Conservation (phyloP, 2,113 vertebrate genomes). For the Charina bottae region DNA sequence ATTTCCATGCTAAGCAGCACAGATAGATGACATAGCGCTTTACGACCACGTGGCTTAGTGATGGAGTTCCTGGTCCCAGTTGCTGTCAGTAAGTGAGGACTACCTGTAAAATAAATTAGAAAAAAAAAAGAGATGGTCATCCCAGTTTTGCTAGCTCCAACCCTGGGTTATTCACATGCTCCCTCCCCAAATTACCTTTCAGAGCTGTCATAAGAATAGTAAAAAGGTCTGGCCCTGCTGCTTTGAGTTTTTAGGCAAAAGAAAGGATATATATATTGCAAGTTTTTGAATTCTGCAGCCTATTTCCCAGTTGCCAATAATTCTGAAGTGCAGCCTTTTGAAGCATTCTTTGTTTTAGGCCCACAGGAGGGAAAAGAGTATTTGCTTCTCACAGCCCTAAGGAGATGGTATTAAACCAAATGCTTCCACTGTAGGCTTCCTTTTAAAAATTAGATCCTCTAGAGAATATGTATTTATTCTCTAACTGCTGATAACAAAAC, state of each 20-base stretch:
- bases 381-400: neutral
- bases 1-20: too few species aligned
- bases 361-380: constrained; percentile 5
- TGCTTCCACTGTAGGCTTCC: constrained; percentile 39
- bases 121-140: too few species aligned
- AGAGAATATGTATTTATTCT: constrained; percentile 58
- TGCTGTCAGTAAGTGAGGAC: too few species aligned
- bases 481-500: constrained; percentile 60
- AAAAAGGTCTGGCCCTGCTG: neutral
- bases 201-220: neutral
- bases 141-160: too few species aligned
- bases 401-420: constrained; percentile 49
- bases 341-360: constrained; percentile 52
- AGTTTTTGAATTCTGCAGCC: constrained; percentile 33
- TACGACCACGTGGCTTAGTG: too few species aligned
- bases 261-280: neutral
- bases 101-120: too few species aligned
- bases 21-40: too few species aligned
- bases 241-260: constrained; percentile 3
- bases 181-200: neutral
- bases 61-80: too few species aligned
- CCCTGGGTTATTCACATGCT: neutral
- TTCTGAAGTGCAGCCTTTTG: constrained; percentile 37
- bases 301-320: constrained; percentile 49
- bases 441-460: constrained; percentile 45